phyloP scores from a whole-genome alignment of 2,113 vertebrate species.

The Gnathonemus echidnorhynchus region DNA sequence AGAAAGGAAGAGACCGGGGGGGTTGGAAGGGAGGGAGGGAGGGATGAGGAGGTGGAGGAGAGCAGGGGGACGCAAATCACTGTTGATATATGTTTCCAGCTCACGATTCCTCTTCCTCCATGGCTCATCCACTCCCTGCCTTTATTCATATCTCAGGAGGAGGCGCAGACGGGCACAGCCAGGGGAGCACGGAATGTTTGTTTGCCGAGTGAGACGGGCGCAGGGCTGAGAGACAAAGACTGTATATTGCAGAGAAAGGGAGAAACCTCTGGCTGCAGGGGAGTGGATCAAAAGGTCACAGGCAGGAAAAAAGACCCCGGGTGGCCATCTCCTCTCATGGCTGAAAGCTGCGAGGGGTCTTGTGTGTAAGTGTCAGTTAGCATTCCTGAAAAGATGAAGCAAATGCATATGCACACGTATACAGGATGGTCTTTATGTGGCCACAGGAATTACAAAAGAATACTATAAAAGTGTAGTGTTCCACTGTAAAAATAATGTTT shows the following conservation, averaged over 20 bases:
- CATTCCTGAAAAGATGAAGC: not conserved
- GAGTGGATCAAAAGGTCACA: not conserved
- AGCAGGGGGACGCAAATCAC: constrained; percentile 19
- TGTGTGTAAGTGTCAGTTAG: not conserved
- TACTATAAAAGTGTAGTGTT: not conserved
- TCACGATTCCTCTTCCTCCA: not conserved
- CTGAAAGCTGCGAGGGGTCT: not conserved
- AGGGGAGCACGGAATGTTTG: not conserved
- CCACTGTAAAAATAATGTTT: not conserved
- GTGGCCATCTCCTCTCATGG: not conserved
- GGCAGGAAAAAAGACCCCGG: not conserved
- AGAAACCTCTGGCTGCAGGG: not conserved
- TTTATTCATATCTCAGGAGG: constrained; percentile 2
- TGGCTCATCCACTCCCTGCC: constrained; percentile 9
- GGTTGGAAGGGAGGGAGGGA: not conserved
- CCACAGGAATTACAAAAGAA: not conserved
- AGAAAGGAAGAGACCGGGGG: constrained; percentile 9
- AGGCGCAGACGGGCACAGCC: not conserved
- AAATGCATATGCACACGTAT: not conserved
- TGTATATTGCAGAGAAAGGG: not conserved
- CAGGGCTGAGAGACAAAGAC: not conserved
- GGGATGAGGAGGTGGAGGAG: not conserved
- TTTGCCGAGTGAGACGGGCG: not conserved
- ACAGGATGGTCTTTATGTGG: not conserved
- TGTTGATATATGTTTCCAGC: constrained; percentile 18